Evolutionary conservation across 2,888 invertebrate species (phyloP).

Genomic region (Bibio marci): DNA sequence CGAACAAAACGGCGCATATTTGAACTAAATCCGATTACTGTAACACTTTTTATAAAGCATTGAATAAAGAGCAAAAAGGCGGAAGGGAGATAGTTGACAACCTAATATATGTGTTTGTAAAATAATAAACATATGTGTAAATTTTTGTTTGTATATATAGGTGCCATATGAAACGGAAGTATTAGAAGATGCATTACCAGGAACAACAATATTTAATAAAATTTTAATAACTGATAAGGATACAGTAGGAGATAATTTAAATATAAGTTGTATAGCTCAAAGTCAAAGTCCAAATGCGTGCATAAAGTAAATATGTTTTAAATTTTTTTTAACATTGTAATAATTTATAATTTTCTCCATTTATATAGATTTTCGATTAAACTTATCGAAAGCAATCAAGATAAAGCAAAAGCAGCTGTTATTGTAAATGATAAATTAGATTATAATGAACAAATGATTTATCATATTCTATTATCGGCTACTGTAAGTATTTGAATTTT

Average conservation of each 20-base stretch:
- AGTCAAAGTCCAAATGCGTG: conserved; percentile 29
- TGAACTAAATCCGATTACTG: too few relatives aligned
- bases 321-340: neutral
- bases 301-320: conserved; percentile 17
- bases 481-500: conserved; percentile 39
- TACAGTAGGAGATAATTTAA: conserved; percentile 61
- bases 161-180: conserved; percentile 66
- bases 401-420: conserved; percentile 53
- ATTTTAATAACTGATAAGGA: conserved; percentile 67
- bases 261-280: conserved; percentile 43
- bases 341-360: neutral
- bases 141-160: conserved; percentile 28
- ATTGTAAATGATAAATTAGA: conserved; percentile 52
- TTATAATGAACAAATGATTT: conserved; percentile 61
- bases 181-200: conserved; percentile 55
- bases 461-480: conserved; percentile 58
- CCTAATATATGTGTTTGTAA: too few relatives aligned
- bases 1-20: too few relatives aligned
- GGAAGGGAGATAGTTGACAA: too few relatives aligned
- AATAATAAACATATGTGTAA: too few relatives aligned
- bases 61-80: too few relatives aligned
- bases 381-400: conserved; percentile 30
- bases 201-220: conserved; percentile 51
- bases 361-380: conserved; percentile 21
- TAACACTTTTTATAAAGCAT: too few relatives aligned